phyloP scores from a whole-genome alignment of 1,140 invertebrate species.

The Akabosia matsudoensis region DNA sequence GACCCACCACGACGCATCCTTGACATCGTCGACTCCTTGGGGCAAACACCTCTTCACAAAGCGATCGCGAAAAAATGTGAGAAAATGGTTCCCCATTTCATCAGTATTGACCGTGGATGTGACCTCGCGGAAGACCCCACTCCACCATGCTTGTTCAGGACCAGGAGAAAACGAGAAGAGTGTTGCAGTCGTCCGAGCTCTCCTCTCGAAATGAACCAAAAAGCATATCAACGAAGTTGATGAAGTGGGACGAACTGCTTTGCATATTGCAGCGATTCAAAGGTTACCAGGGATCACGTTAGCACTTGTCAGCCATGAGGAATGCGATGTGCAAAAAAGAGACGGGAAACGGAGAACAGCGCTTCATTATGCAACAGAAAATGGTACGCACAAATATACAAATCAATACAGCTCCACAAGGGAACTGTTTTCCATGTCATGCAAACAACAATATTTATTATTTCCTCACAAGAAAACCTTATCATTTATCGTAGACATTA shows the following conservation, averaged over 20 bases:
- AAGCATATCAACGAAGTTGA: conserved; percentile 17
- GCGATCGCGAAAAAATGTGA: conserved; percentile 4
- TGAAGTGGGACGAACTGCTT: neutral
- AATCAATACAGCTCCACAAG: neutral
- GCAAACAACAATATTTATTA: too few species aligned
- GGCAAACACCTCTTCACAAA: conserved; percentile 5
- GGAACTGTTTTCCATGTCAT: too few species aligned
- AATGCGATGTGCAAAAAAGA: neutral
- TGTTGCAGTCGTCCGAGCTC: neutral
- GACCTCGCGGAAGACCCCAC: neutral
- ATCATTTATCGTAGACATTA: too few species aligned
- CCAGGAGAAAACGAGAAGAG: conserved; percentile 19
- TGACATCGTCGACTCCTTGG: neutral
- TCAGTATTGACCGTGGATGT: neutral
- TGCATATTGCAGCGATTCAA: conserved; percentile 15
- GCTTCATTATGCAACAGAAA: conserved; percentile 8
- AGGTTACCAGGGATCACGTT: neutral
- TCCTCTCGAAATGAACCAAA: neutral
- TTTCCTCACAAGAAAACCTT: too few species aligned
- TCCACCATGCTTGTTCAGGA: conserved; percentile 13
- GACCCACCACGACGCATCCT: neutral
- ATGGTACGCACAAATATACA: neutral
- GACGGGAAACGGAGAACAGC: neutral
- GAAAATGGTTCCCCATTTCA: neutral
- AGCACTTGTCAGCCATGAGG: neutral